Evolutionary conservation across 2,113 vertebrate genomes (phyloP).

Genomic region (Rhabdornis inornatus): DNA sequence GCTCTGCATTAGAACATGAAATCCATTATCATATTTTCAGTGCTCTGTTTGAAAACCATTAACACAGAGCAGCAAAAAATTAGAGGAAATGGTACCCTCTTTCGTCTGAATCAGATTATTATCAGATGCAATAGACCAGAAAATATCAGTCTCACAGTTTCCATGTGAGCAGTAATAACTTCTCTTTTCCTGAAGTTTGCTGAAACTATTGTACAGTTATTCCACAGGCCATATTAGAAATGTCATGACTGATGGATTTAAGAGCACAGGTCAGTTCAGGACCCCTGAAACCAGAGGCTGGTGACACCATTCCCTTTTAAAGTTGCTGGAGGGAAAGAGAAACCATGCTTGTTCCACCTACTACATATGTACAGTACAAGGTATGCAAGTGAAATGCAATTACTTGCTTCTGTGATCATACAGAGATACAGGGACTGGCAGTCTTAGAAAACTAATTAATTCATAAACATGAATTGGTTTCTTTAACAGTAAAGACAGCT

Average conservation of each 20-base stretch:
- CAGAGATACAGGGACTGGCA: not conserved
- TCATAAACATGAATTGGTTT: not conserved
- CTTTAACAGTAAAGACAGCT: not conserved
- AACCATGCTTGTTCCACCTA: not conserved
- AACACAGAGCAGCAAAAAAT: not conserved
- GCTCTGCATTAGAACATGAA: not conserved
- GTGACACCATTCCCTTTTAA: not conserved
- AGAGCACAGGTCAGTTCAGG: not conserved
- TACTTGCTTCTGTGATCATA: not conserved
- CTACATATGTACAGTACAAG: fast-evolving
- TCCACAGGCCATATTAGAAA: not conserved
- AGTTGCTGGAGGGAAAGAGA: not conserved
- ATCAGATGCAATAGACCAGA: not conserved
- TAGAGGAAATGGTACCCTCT: not conserved
- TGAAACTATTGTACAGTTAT: not conserved
- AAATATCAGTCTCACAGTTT: not conserved
- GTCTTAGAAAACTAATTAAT: not conserved
- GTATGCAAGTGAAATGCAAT: not conserved
- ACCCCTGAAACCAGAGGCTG: not conserved
- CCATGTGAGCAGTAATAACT: not conserved
- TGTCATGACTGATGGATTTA: not conserved
- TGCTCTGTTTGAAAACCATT: not conserved
- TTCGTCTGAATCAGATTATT: not conserved
- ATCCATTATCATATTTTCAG: not conserved
- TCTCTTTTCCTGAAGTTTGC: not conserved